Conservation (phyloP, 1,140 invertebrate species). For the Zophobas morio region DNA sequence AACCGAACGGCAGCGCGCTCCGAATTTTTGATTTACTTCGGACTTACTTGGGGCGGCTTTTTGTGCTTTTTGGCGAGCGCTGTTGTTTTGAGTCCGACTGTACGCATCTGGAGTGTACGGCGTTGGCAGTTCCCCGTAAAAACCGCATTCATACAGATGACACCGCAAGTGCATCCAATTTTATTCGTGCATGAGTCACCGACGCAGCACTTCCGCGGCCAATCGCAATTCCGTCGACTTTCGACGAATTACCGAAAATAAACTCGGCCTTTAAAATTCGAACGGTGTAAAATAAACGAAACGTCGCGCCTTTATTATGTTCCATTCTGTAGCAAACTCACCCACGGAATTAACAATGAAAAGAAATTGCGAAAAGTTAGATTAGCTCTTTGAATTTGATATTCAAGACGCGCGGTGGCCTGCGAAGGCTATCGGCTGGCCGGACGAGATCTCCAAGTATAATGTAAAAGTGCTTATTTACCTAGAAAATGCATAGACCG, state of each 20-base stretch:
- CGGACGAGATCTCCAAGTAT: slow-evolving; percentile 41
- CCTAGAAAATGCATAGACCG: slow-evolving; percentile 31
- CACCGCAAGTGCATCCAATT: slow-evolving; percentile 41
- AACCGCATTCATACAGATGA: slow-evolving; percentile 25
- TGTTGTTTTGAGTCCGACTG: background rate
- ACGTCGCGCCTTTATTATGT: slow-evolving; percentile 44
- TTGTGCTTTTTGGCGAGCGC: background rate
- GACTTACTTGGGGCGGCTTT: too few relatives aligned
- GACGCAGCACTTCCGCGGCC: background rate
- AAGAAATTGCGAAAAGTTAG: slow-evolving; percentile 48
- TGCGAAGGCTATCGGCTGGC: slow-evolving; percentile 37
- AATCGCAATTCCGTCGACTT: slow-evolving; percentile 29
- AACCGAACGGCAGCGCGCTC: too few relatives aligned
- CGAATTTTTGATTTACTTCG: too few relatives aligned
- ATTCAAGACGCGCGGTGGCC: slow-evolving; percentile 40
- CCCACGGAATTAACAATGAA: slow-evolving; percentile 50
- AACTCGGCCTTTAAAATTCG: slow-evolving; percentile 22
- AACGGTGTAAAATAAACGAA: slow-evolving; percentile 53
- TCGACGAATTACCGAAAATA: slow-evolving; percentile 25
- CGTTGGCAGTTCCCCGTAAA: slow-evolving; percentile 20
- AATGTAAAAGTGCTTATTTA: slow-evolving; percentile 45
- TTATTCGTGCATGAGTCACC: slow-evolving; percentile 19
- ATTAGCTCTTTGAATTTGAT: slow-evolving; percentile 47
- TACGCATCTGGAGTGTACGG: slow-evolving; percentile 11
- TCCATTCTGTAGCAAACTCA: slow-evolving; percentile 8